Evolutionary conservation across 2,888 invertebrate genomes (phyloP), one percentile per base, ranked within the genome.

Genomic region (Dusona sp.): DNA sequence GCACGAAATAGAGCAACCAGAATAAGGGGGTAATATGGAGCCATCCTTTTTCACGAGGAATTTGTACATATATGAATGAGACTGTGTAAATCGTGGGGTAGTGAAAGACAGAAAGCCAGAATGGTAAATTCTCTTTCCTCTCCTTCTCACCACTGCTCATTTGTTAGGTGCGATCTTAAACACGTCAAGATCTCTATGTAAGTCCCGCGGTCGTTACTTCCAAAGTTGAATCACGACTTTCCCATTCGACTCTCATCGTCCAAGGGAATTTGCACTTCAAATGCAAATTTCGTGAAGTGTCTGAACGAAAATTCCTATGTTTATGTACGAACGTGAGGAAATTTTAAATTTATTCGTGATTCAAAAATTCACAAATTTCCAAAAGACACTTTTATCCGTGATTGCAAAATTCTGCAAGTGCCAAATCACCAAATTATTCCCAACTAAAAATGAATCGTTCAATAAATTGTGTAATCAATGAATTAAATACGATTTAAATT

Each of bases 21-120:
- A 61, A 38, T 29, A 45, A 29, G 13, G 75, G 64, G 45, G 45
- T 75, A 22, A 45, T 51, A 77, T 29, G 33, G 16, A 42, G 22
- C 54, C 13, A 54, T 61, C 3, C 33, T 9, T 29, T 38, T 22
- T 29, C 68, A 45, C 57, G 1, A 45, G 22, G 36, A 78, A 73
- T 45, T 84, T 36, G 74, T 79, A 74, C 65, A 22, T 75, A 25
- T 79, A 75, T 75, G 68, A 68, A 70, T 75, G 70, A 72, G 64
- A 75, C 80, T 65, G 38, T 68, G n/a, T 57, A 61, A 61, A n/a
- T 51, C 25, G 3, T 42, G 38, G 38, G 51, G 4, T 22, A 25
- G 65, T 13, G 33, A 54, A 51, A 57, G 22, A 61, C 13, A 61
- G 45, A 22, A 7, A 67, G 29, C 7, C 16, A 51, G 38, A 38